Evolutionary conservation across 2,113 vertebrate species (phyloP).

Genomic region (Carlito syrichta): DNA sequence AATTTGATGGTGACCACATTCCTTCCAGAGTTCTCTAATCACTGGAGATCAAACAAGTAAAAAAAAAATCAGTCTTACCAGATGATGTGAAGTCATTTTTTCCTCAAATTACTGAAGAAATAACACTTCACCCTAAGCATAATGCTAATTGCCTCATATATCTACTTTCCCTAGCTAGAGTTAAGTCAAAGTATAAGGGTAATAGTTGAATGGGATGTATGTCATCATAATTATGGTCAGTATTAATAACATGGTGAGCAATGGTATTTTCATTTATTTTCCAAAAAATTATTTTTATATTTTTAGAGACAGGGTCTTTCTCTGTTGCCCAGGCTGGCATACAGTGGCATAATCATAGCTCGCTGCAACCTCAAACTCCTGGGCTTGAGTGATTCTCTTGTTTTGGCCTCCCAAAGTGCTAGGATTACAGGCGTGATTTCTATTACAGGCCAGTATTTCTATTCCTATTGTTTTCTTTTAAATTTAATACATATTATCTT

Average conservation of each 20-base stretch:
- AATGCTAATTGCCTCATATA: not conserved
- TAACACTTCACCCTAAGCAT: not conserved
- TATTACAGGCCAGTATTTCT: too few species aligned
- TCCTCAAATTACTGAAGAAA: not conserved
- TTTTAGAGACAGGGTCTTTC: too few species aligned
- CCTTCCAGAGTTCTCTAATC: not conserved
- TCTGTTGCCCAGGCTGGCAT: too few species aligned
- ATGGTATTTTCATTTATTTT: not conserved
- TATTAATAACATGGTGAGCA: not conserved
- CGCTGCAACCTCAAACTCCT: too few species aligned
- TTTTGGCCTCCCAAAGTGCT: too few species aligned
- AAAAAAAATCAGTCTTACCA: not conserved
- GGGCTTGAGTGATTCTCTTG: too few species aligned
- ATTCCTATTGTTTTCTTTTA: not conserved
- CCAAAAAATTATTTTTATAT: too few species aligned
- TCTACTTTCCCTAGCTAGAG: not conserved
- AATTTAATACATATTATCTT: constrained; percentile 1
- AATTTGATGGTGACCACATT: not conserved
- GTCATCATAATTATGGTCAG: not conserved
- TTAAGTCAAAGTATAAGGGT: not conserved
- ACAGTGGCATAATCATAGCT: too few species aligned
- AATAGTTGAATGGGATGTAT: not conserved
- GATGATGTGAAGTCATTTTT: not conserved
- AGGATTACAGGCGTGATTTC: too few species aligned
- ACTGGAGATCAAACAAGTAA: not conserved